These are phyloP conservation scores for Apoda limacodes DNA, from an alignment of 2,888 invertebrate species.

Conservation along the genomic window DNA sequence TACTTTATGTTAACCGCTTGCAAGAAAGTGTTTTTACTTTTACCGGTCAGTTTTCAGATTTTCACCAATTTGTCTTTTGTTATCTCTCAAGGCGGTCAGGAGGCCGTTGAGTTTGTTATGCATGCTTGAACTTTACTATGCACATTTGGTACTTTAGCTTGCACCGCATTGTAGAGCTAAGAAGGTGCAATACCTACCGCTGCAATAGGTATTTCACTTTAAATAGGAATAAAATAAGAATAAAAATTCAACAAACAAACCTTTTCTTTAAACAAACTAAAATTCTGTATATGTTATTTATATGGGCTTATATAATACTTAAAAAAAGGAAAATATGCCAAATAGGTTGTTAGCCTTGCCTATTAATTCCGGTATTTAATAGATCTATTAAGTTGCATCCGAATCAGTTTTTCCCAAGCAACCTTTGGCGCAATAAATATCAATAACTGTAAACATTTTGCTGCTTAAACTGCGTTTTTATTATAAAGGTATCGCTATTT, in stretches of 20 bases:
- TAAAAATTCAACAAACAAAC: conserved; percentile 14
- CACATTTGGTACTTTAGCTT: conserved; percentile 21
- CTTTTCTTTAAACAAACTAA: conserved; percentile 10
- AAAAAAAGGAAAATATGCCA: too few relatives aligned
- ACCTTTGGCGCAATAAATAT: too few relatives aligned
- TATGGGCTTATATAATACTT: too few relatives aligned
- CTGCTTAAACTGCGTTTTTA: too few relatives aligned
- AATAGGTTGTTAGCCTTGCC: too few relatives aligned
- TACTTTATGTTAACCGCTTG: too few relatives aligned
- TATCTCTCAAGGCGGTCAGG: conserved; percentile 52
- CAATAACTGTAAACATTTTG: too few relatives aligned
- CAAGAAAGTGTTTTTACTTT: conserved; percentile 57
- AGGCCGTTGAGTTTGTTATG: conserved; percentile 37
- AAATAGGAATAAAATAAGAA: background rate
- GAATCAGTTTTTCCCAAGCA: too few relatives aligned
- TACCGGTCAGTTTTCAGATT: conserved; percentile 36
- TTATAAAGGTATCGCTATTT: too few relatives aligned
- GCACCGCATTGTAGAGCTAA: conserved; percentile 4
- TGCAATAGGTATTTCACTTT: conserved; percentile 1
- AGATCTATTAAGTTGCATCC: too few relatives aligned
- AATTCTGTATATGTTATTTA: too few relatives aligned
- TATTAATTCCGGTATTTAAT: too few relatives aligned
- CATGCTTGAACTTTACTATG: conserved; percentile 24
- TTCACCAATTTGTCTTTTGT: conserved; percentile 46
- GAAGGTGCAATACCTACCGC: conserved; percentile 1